These are phyloP conservation scores for Dermolepida albohirtum DNA, from an alignment of 2,888 invertebrate species.

Conservation along the genomic window DNA sequence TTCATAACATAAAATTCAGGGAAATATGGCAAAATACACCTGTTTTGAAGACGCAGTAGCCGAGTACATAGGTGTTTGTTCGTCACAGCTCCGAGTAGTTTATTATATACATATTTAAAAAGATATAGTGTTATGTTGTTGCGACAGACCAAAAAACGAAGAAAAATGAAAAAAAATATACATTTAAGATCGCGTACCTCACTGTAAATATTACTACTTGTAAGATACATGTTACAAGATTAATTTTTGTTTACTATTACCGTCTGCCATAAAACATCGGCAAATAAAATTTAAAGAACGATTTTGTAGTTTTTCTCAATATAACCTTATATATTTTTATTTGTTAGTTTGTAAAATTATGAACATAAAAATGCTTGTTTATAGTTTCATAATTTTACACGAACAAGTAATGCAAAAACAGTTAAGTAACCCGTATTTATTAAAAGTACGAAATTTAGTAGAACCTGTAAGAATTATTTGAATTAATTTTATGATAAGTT, in stretches of 20 bases:
- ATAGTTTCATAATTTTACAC: too few relatives aligned
- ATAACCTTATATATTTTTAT: too few relatives aligned
- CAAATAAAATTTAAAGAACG: conserved; percentile 39
- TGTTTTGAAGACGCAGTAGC: conserved; percentile 34
- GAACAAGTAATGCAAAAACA: too few relatives aligned
- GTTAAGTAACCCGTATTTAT: too few relatives aligned
- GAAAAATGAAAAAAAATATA: background rate
- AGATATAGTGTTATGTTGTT: conserved; percentile 28
- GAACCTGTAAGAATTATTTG: too few relatives aligned
- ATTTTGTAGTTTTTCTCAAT: conserved; percentile 24
- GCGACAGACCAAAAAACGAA: conserved; percentile 12
- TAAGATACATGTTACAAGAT: conserved; percentile 43
- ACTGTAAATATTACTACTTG: conserved; percentile 44
- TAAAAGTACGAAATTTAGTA: too few relatives aligned
- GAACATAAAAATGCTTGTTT: too few relatives aligned
- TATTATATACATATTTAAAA: conserved; percentile 39
- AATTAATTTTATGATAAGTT: too few relatives aligned
- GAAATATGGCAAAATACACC: conserved; percentile 10
- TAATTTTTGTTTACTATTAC: conserved; percentile 39
- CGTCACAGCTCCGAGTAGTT: conserved; percentile 49
- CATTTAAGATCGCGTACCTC: conserved; percentile 43
- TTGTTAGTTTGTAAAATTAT: too few relatives aligned
- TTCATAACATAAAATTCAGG: conserved; percentile 9
- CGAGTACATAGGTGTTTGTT: conserved; percentile 36
- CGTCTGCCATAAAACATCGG: conserved; percentile 42